phyloP scores from a whole-genome alignment of 2,113 vertebrate genomes.

The Corythornis cristatus region DNA sequence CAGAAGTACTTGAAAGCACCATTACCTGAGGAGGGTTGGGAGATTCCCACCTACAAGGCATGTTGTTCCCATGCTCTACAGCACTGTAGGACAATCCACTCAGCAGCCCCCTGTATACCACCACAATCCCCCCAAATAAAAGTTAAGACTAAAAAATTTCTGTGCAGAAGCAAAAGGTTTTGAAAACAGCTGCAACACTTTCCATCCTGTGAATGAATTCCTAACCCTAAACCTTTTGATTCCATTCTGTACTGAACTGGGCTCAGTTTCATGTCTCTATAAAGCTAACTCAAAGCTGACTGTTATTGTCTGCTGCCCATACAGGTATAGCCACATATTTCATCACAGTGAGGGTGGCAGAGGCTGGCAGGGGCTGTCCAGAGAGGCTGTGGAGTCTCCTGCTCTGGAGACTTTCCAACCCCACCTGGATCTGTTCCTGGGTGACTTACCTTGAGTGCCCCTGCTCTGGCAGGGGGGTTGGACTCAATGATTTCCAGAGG shows the following conservation, averaged over 20 bases:
- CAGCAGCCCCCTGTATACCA: not conserved
- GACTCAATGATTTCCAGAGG: no score
- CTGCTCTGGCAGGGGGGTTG: no score
- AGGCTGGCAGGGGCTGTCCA: no score
- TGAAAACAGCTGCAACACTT: not conserved
- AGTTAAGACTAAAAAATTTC: no score
- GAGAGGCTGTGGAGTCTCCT: no score
- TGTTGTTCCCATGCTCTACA: not conserved
- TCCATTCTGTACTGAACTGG: not conserved
- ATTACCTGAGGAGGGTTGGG: not conserved
- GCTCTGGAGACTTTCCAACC: no score
- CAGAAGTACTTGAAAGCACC: not conserved
- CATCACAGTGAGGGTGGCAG: no score
- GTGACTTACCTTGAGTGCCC: no score
- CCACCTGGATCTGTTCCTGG: no score
- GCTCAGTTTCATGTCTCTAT: not conserved
- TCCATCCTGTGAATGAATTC: not conserved
- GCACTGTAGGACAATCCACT: not conserved
- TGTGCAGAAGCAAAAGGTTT: not conserved
- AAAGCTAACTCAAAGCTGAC: not conserved
- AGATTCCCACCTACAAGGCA: not conserved
- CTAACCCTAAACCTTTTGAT: not conserved
- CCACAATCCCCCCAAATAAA: no score
- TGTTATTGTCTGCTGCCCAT: not conserved
- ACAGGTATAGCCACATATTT: not conserved